phyloP scores from a whole-genome alignment of 2,888 invertebrate genomes.

The Meganola albula region DNA sequence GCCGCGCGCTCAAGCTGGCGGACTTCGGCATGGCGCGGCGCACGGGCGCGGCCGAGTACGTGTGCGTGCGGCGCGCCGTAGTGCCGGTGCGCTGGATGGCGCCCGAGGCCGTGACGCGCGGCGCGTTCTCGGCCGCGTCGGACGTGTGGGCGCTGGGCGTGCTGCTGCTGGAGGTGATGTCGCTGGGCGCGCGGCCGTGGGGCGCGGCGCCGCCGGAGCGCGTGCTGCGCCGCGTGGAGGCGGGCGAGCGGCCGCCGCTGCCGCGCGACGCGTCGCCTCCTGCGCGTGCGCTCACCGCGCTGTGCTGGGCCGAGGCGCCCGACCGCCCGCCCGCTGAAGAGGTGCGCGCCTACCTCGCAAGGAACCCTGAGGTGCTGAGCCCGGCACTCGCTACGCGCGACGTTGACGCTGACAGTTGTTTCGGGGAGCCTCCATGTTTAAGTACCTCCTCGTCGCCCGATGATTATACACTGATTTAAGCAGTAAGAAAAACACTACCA shows the following conservation, averaged over 20 bases:
- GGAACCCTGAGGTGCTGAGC: conserved; percentile 75
- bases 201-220: conserved; percentile 84
- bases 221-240: conserved; percentile 77
- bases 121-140: conserved; percentile 88
- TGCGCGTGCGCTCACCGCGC: conserved; percentile 15
- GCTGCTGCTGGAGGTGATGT: conserved; percentile 88
- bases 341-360: conserved; percentile 85
- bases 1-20: conserved; percentile 84
- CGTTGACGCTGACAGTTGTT: conserved; percentile 30
- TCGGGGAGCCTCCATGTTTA: conserved; percentile 25
- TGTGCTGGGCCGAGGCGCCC: background rate
- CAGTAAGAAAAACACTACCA: no score
- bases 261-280: conserved; percentile 73
- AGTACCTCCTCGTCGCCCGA: no score
- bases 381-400: conserved; percentile 31
- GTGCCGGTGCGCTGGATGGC: conserved; percentile 95
- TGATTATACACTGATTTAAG: no score
- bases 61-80: conserved; percentile 88
- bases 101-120: conserved; percentile 88
- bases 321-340: conserved; percentile 38
- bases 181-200: conserved; percentile 93
- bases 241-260: conserved; percentile 81
- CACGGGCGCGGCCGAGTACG: conserved; percentile 89
- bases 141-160: conserved; percentile 95
- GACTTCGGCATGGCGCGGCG: conserved; percentile 93